phyloP scores from a whole-genome alignment of 2,113 vertebrate species.

The Lampris incognitus region DNA sequence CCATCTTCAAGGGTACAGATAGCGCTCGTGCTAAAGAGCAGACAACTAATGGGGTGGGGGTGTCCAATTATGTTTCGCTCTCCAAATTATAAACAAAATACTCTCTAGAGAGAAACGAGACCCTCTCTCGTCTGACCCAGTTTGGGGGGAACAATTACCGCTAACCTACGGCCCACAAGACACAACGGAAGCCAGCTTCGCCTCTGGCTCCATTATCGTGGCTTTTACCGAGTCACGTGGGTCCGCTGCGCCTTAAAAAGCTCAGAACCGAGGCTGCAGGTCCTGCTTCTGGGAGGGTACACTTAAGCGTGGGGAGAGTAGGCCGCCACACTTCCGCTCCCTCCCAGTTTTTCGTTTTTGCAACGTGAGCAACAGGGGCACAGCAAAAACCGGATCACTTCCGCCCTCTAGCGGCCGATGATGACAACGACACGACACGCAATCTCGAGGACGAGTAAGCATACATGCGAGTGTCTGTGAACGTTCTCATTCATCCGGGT shows the following conservation, averaged over 20 bases:
- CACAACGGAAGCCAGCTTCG: neutral
- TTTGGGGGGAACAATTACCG: slow-evolving; percentile 12
- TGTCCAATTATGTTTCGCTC: neutral
- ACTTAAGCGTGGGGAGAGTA: neutral
- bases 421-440: neutral
- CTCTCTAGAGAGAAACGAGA: neutral
- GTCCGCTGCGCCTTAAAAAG: no score
- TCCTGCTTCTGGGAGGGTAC: slow-evolving; percentile 22
- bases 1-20: neutral
- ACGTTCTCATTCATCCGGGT: neutral
- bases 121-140: neutral
- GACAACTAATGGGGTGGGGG: neutral
- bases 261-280: no score
- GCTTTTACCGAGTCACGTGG: no score
- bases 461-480: neutral
- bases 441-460: slow-evolving; percentile 1
- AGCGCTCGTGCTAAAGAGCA: neutral
- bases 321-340: neutral
- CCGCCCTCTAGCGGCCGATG: slow-evolving; percentile 67
- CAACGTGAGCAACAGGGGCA: neutral
- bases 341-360: neutral
- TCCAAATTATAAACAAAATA: neutral
- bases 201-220: neutral
- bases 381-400: slow-evolving; percentile 27
- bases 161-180: neutral